Conservation (phyloP, 2,888 invertebrate species). For the Brachyptera risi region DNA sequence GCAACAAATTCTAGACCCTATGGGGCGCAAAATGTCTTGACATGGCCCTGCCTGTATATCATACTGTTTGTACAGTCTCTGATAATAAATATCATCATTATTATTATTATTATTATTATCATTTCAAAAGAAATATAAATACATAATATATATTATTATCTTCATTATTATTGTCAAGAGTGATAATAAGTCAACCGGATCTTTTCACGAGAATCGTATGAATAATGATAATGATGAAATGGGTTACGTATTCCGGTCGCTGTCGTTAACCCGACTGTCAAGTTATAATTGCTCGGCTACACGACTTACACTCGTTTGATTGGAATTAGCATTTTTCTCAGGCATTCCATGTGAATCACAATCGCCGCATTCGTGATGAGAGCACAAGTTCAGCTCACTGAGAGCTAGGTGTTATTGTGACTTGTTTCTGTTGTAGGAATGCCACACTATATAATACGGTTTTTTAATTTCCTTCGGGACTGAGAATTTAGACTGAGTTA, state of each 20-base stretch:
- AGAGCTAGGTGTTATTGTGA: constrained; percentile 3
- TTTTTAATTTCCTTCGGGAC: constrained; percentile 31
- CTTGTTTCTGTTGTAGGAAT: background rate
- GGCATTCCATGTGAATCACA: constrained; percentile 16
- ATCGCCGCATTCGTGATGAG: background rate
- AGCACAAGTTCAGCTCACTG: background rate
- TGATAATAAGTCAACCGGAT: no score
- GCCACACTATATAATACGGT: background rate
- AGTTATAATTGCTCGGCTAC: background rate
- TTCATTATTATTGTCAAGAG: no score
- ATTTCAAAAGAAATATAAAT: no score
- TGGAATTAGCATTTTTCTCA: constrained; percentile 18
- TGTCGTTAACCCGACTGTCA: background rate
- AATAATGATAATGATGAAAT: background rate
- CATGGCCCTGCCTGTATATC: no score
- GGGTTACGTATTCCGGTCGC: background rate
- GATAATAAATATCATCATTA: no score
- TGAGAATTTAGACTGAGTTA: constrained; percentile 20
- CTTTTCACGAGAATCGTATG: no score
- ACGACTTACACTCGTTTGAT: background rate
- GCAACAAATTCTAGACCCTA: no score
- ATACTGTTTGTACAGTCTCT: no score
- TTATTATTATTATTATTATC: no score
- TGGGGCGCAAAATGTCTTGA: no score
- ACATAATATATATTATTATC: no score